Conservation (phyloP, 2,888 invertebrate genomes). For the Cryptosula pallasiana region DNA sequence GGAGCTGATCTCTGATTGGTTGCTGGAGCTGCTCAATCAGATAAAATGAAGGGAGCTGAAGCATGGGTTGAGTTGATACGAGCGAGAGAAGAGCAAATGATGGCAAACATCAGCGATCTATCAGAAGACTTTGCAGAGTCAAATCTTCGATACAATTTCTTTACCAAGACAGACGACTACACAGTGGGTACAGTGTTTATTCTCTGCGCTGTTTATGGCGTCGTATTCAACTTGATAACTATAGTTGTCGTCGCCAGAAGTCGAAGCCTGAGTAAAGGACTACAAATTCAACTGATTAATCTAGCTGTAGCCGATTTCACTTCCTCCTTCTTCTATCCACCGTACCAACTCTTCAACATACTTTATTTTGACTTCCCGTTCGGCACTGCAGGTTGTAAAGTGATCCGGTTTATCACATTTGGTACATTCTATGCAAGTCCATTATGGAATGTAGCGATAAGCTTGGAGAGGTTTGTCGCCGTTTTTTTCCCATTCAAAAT, state of each 20-base stretch:
- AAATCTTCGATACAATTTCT: neutral
- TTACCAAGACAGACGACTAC: neutral
- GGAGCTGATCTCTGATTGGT: too few species aligned
- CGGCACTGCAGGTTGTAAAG: neutral
- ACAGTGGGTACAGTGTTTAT: neutral
- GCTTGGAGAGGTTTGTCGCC: slow-evolving; percentile 5
- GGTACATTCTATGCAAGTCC: neutral
- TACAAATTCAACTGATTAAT: neutral
- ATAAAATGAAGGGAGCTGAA: too few species aligned
- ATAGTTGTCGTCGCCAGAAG: neutral
- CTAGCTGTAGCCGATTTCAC: neutral
- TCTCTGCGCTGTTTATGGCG: neutral
- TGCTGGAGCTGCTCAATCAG: too few species aligned
- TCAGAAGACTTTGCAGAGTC: too few species aligned
- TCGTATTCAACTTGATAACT: neutral
- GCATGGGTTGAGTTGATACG: too few species aligned
- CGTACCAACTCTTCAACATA: neutral
- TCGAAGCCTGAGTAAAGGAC: neutral
- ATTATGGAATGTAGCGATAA: neutral
- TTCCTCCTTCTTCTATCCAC: neutral
- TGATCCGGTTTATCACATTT: neutral
- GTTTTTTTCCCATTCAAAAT: neutral
- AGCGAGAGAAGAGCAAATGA: too few species aligned
- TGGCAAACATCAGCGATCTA: too few species aligned
- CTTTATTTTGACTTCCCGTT: neutral